phyloP scores from a whole-genome alignment of 2,888 invertebrate species.

The Sarcophaga carnaria region DNA sequence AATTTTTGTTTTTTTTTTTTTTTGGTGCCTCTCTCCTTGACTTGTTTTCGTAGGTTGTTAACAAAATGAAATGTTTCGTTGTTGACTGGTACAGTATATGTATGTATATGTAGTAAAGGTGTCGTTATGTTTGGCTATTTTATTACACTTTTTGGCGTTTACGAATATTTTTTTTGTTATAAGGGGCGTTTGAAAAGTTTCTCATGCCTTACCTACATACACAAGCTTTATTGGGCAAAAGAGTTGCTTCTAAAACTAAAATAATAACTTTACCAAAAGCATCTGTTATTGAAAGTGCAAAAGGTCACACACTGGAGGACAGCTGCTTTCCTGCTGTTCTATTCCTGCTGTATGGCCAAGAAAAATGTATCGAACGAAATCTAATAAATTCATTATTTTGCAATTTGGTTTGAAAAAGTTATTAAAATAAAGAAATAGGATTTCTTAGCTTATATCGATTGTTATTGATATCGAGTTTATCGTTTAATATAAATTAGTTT shows the following conservation, averaged over 20 bases:
- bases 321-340: constrained; percentile 61
- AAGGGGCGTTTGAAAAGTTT: constrained; percentile 61
- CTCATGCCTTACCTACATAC: constrained; percentile 36
- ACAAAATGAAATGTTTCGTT: constrained; percentile 47
- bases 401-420: not conserved
- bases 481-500: too few species aligned
- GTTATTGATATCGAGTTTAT: too few species aligned
- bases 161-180: constrained; percentile 21
- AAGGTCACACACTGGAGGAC: constrained; percentile 60
- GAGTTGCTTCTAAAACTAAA: constrained; percentile 24
- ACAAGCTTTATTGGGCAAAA: not conserved
- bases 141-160: constrained; percentile 55
- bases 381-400: constrained; percentile 52
- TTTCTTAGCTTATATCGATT: too few species aligned
- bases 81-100: not conserved
- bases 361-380: not conserved
- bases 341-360: constrained; percentile 3
- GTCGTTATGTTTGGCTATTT: constrained; percentile 51
- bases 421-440: too few species aligned
- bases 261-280: constrained; percentile 26
- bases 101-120: not conserved
- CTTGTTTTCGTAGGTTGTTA: constrained; percentile 43
- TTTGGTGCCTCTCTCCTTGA: not conserved
- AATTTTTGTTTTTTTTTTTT: too few species aligned
- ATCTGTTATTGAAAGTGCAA: constrained; percentile 63